Evolutionary conservation across 1,140 invertebrate genomes (phyloP).

Genomic region (Sesamia nonagrioides): DNA sequence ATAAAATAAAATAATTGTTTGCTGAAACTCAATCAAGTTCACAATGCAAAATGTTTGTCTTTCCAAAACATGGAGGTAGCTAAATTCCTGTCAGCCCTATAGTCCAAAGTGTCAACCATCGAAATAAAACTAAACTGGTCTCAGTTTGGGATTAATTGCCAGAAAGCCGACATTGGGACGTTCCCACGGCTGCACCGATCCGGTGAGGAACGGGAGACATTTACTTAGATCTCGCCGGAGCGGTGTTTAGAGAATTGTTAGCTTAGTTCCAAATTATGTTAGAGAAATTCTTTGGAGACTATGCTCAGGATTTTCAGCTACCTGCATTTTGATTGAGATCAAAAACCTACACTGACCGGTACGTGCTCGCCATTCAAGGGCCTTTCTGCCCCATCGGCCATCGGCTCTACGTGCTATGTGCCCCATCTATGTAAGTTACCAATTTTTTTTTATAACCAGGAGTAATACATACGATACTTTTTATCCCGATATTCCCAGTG

Average conservation of each 20-base stretch:
- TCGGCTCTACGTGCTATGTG: no score
- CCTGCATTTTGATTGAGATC: neutral
- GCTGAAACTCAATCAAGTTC: neutral
- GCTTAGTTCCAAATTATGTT: conserved; percentile 8
- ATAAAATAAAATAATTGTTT: no score
- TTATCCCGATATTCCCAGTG: no score
- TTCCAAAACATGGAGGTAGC: no score
- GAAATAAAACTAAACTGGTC: conserved; percentile 43
- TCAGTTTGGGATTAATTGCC: conserved; percentile 40
- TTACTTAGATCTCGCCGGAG: conserved; percentile 37
- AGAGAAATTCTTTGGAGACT: neutral
- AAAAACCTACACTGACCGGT: no score
- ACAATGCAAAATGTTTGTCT: neutral
- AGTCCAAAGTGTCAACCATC: neutral
- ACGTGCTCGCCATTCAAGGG: no score
- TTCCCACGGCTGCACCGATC: conserved; percentile 40
- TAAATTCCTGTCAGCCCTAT: conserved; percentile 19
- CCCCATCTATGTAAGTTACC: no score
- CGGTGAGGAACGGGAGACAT: conserved; percentile 21
- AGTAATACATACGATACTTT: no score
- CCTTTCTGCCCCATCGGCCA: no score
- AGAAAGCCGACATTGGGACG: conserved; percentile 16
- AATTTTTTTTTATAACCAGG: no score
- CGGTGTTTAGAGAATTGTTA: conserved; percentile 20
- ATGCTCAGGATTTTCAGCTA: neutral